Conservation (phyloP, 2,113 vertebrate genomes). For the Daphoenositta chrysoptera region DNA sequence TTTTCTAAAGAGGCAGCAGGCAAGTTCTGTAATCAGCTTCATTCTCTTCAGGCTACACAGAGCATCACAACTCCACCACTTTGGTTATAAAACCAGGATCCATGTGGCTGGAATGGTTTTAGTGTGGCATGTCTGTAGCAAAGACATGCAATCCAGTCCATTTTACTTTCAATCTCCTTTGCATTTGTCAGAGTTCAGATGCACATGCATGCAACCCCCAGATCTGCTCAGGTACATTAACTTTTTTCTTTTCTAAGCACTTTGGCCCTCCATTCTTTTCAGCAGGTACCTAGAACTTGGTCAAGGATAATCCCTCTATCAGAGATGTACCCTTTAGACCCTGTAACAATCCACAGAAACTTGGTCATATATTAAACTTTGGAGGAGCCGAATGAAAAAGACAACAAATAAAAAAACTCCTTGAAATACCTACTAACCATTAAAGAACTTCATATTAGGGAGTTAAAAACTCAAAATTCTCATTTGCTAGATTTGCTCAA, state of each 20-base stretch:
- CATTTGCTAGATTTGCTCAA: neutral
- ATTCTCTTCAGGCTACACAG: neutral
- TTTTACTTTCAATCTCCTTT: neutral
- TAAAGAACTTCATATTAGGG: neutral
- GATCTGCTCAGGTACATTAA: neutral
- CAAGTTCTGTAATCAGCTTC: neutral
- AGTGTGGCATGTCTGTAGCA: neutral
- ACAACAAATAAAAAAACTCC: accelerated
- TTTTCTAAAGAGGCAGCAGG: neutral
- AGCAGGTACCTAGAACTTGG: neutral
- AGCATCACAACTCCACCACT: neutral
- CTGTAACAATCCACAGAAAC: neutral
- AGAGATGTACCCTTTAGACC: neutral
- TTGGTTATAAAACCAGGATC: neutral
- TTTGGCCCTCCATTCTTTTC: neutral
- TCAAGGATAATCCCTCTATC: neutral
- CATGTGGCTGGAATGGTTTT: neutral
- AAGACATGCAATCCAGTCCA: neutral
- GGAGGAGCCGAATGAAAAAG: neutral
- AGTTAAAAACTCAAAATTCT: neutral
- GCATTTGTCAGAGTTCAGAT: neutral
- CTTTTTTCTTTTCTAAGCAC: neutral
- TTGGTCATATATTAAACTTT: neutral
- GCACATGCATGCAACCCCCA: neutral
- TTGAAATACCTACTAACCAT: neutral